Percentiles rank a stretch among this genome's conserved stretches.
These are phyloP conservation scores for Notodonta ziczac DNA, from an alignment of 2,888 invertebrate genomes.

Conservation along the genomic window DNA sequence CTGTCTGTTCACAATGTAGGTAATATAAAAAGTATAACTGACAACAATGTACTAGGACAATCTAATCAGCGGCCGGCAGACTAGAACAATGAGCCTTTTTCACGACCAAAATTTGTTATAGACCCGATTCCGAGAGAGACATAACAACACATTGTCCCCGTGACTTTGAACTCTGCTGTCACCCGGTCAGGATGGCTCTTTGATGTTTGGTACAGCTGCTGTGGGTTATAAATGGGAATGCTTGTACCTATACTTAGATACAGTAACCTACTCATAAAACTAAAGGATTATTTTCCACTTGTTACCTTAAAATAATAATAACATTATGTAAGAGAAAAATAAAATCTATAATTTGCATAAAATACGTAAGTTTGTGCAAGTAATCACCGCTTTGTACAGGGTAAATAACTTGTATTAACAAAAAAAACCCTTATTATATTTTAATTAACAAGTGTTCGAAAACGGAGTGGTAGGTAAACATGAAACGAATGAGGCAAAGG, in stretches of 20 bases:
- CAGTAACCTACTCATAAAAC: too few species aligned
- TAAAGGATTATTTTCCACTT: too few species aligned
- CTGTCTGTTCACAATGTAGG: background rate
- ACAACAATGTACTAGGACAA: slow-evolving; percentile 13
- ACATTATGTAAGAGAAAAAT: background rate
- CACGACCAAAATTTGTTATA: slow-evolving; percentile 11
- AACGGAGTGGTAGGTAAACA: slow-evolving; percentile 30
- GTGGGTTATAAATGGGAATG: slow-evolving; percentile 6
- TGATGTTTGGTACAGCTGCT: slow-evolving; percentile 1
- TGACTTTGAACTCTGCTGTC: slow-evolving; percentile 25
- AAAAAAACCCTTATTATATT: slow-evolving; percentile 5
- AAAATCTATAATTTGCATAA: background rate
- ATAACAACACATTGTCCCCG: slow-evolving; percentile 23
- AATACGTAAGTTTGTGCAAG: background rate
- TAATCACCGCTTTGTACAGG: background rate
- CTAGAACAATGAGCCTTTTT: slow-evolving; percentile 18
- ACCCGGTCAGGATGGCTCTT: slow-evolving; percentile 15
- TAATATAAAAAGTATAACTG: background rate
- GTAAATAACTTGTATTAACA: background rate
- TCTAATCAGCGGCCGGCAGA: slow-evolving; percentile 16
- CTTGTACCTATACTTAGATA: background rate
- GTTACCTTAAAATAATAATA: too few species aligned
- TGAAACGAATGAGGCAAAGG: slow-evolving; percentile 47
- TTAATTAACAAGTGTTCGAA: slow-evolving; percentile 26
- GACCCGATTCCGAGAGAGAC: slow-evolving; percentile 20